A percentile compares a stretch with the other conserved stretches of the same genome.
These are phyloP conservation scores for Montipora foliosa DNA, from an alignment of 64 coral and sea anemone genomes.

Conservation along the genomic window DNA sequence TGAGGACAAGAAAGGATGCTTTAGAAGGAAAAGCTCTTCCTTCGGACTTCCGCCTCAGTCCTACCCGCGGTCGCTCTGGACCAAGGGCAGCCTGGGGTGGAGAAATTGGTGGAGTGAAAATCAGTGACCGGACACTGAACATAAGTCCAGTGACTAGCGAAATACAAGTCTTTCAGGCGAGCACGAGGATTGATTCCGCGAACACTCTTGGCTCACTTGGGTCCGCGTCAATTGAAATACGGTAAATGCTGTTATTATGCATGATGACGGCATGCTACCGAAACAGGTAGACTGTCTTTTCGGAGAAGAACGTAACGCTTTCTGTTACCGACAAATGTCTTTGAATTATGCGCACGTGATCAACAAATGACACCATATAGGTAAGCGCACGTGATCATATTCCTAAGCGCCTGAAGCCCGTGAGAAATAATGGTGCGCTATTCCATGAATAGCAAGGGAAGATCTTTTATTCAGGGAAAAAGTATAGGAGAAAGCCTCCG, in stretches of 20 bases:
- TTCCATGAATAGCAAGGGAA: too few species aligned
- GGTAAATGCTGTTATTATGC: slow-evolving; percentile 24
- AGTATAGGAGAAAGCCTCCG: too few species aligned
- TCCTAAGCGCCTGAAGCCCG: too few species aligned
- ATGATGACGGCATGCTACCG: too few species aligned
- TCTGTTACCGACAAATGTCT: too few species aligned
- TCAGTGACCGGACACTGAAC: slow-evolving; percentile 20
- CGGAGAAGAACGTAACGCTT: too few species aligned
- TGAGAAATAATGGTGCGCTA: too few species aligned
- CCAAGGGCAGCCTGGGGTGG: slow-evolving; percentile 95
- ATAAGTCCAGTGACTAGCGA: slow-evolving; percentile 6
- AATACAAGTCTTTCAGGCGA: slow-evolving; percentile 8
- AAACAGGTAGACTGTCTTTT: too few species aligned
- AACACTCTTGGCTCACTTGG: slow-evolving; percentile 58
- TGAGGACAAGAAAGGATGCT: slow-evolving; percentile 89
- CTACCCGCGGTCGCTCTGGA: slow-evolving; percentile 84
- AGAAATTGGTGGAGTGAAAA: slow-evolving; percentile 92
- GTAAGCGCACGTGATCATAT: too few species aligned
- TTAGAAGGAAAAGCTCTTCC: slow-evolving; percentile 88
- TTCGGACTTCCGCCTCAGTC: slow-evolving; percentile 88
- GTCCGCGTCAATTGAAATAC: slow-evolving; percentile 63
- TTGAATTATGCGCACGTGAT: too few species aligned
- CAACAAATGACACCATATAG: too few species aligned
- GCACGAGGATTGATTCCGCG: slow-evolving; percentile 73
- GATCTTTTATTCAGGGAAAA: too few species aligned